A percentile compares a stretch with the other conserved stretches of the same genome.
Evolutionary conservation across 2,888 invertebrate genomes (phyloP).

Genomic region (Neoitamus cyanurus): DNA sequence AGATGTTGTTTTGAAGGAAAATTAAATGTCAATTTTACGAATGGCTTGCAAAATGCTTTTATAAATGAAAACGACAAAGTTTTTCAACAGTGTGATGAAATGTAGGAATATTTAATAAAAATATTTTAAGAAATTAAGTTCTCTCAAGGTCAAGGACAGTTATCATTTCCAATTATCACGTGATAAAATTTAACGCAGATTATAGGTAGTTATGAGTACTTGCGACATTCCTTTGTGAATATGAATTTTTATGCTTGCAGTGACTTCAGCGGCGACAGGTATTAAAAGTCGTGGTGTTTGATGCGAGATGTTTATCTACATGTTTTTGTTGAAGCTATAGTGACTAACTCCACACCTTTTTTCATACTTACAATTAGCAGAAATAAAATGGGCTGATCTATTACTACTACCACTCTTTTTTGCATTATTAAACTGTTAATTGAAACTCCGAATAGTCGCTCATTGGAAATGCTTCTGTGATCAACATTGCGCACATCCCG

Average conservation of each 20-base stretch:
- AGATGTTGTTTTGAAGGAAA: no score
- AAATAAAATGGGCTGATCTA: no score
- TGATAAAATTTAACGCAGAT: neutral
- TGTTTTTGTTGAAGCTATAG: no score
- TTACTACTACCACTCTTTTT: no score
- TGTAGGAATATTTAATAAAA: neutral
- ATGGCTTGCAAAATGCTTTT: neutral
- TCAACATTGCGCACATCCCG: no score
- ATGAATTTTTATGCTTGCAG: neutral
- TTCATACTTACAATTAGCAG: no score
- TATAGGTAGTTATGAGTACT: neutral
- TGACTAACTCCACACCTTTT: no score
- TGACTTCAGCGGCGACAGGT: neutral
- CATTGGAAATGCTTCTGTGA: no score
- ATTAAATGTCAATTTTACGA: no score
- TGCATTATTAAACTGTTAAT: no score
- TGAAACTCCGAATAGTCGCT: no score
- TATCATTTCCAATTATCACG: neutral
- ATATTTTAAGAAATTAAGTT: neutral
- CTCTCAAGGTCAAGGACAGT: neutral
- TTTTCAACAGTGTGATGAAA: neutral
- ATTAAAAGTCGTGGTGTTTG: neutral
- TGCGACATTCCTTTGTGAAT: neutral
- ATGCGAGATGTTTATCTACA: neutral
- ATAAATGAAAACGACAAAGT: neutral